phyloP scores from a whole-genome alignment of 2,113 vertebrate genomes.

The Ascaphus truei region DNA sequence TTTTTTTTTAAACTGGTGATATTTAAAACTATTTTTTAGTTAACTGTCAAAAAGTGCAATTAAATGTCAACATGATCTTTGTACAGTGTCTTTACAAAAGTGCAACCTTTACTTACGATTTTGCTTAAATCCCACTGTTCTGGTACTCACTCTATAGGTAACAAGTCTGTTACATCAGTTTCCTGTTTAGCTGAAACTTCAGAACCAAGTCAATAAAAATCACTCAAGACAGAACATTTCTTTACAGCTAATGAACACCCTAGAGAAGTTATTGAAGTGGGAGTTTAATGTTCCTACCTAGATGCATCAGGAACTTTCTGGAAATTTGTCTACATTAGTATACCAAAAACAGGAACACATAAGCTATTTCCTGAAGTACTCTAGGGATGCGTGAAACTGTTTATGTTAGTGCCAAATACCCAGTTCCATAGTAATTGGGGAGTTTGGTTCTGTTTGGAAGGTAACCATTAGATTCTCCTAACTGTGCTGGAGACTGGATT shows the following conservation, averaged over 20 bases:
- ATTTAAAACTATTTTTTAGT: background rate
- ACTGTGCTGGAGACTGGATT: too few species aligned
- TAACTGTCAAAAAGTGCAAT: conserved; percentile 5
- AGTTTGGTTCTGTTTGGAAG: too few species aligned
- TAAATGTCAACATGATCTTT: conserved; percentile 19
- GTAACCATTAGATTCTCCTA: too few species aligned
- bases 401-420: too few species aligned
- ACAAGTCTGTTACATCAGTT: conserved; percentile 2
- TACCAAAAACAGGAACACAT: too few species aligned
- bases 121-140: conserved; percentile 13
- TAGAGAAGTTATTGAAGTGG: background rate
- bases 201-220: conserved; percentile 19
- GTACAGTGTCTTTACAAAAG: background rate
- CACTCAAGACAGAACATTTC: background rate
- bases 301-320: background rate
- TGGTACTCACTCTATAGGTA: background rate
- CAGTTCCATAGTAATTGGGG: too few species aligned
- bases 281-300: background rate
- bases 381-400: too few species aligned
- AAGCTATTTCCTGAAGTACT: too few species aligned
- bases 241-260: conserved; percentile 22
- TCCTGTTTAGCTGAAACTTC: conserved; percentile 7
- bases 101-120: conserved; percentile 24
- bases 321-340: background rate
- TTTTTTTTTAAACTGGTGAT: background rate